Conservation (phyloP, 2,797 vertebrate species). For the Hapalemur alaotrensis region DNA sequence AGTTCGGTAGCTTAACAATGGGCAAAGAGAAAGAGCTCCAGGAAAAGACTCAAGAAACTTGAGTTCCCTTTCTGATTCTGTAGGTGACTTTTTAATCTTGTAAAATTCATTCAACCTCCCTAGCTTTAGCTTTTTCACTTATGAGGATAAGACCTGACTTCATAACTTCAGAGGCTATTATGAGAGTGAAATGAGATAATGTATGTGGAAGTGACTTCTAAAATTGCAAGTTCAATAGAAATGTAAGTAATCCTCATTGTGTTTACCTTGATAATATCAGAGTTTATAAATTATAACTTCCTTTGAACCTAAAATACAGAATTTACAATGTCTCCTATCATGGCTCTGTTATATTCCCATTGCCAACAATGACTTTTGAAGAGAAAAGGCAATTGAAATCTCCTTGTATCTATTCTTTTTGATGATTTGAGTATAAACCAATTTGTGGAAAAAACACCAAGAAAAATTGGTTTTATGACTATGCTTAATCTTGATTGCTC, state of each 20-base stretch:
- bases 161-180: background rate
- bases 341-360: background rate
- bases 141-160: background rate
- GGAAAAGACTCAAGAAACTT: background rate
- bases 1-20: background rate
- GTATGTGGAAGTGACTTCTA: conserved; percentile 28
- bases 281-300: background rate
- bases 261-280: background rate
- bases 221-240: background rate
- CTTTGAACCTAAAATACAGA: background rate
- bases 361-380: background rate
- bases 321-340: background rate
- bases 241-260: background rate
- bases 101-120: background rate
- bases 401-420: background rate
- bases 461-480: conserved; percentile 27
- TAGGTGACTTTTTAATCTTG: background rate
- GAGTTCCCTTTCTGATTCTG: background rate
- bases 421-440: background rate
- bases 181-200: background rate
- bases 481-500: background rate
- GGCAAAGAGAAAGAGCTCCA: background rate
- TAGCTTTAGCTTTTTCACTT: background rate
- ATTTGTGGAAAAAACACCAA: background rate
- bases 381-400: background rate